Percentiles rank a stretch among this genome's conserved stretches.
phyloP scores from a whole-genome alignment of 1,140 invertebrate genomes.

The Arion vulgaris region DNA sequence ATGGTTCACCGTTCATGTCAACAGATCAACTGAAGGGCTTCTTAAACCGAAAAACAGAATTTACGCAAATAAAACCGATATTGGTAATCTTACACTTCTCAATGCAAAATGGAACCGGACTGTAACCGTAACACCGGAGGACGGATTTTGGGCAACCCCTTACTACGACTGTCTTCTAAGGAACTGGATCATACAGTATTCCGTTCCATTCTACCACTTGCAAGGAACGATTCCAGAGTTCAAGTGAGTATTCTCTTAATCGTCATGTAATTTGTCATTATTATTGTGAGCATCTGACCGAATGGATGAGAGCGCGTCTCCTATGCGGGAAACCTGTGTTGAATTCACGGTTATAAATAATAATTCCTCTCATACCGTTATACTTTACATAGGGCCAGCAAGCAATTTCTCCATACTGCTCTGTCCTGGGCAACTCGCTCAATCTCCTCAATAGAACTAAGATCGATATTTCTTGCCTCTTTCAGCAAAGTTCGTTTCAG shows the following conservation, averaged over 20 bases:
- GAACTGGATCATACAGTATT: slow-evolving; percentile 54
- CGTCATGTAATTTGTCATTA: no score
- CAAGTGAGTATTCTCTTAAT: slow-evolving; percentile 62
- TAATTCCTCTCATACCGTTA: no score
- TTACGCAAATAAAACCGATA: slow-evolving; percentile 43
- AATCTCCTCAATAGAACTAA: no score
- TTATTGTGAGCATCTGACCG: not conserved
- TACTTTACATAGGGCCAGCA: no score
- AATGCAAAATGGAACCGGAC: slow-evolving; percentile 41
- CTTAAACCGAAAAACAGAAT: slow-evolving; percentile 31
- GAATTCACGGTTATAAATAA: not conserved
- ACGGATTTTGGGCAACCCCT: slow-evolving; percentile 52
- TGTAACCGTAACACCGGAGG: slow-evolving; percentile 37
- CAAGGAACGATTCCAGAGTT: slow-evolving; percentile 44
- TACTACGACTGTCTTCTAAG: slow-evolving; percentile 52
- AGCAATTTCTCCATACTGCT: no score
- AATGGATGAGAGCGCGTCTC: not conserved
- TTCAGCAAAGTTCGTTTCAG: no score
- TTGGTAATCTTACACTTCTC: slow-evolving; percentile 30
- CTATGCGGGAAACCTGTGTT: no score
- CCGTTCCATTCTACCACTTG: slow-evolving; percentile 52
- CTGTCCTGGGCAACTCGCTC: no score
- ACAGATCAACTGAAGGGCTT: slow-evolving; percentile 34
- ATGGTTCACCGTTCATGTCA: slow-evolving; percentile 43
- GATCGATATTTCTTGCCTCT: no score